Evolutionary conservation across 2,113 vertebrate genomes (phyloP).

Genomic region (Guaruba guarouba): DNA sequence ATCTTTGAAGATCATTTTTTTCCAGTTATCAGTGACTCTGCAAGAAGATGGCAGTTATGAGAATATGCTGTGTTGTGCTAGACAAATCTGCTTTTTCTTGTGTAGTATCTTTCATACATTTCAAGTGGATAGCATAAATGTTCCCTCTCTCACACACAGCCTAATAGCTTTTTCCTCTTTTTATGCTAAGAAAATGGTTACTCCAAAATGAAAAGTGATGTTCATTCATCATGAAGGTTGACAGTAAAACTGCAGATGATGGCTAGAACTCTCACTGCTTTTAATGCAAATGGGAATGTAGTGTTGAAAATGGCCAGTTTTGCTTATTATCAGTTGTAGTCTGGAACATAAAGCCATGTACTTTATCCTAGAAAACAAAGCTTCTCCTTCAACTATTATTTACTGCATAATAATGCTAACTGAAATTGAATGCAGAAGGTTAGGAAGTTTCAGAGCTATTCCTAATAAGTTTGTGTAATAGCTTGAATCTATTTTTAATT

Average conservation of each 20-base stretch:
- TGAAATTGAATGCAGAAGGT: background rate
- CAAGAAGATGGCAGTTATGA: background rate
- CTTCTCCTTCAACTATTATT: background rate
- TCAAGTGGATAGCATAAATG: background rate
- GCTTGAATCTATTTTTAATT: background rate
- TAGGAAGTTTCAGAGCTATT: background rate
- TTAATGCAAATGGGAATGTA: background rate
- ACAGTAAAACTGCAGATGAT: conserved; percentile 12
- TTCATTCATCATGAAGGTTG: background rate
- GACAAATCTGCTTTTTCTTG: background rate
- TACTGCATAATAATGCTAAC: background rate
- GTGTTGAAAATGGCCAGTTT: background rate
- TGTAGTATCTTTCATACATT: background rate
- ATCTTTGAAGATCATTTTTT: background rate
- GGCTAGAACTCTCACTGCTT: conserved; percentile 42
- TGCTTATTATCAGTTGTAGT: background rate
- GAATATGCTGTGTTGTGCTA: background rate
- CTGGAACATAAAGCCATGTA: background rate
- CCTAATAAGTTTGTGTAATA: background rate
- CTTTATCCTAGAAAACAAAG: background rate
- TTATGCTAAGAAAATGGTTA: background rate
- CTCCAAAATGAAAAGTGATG: background rate
- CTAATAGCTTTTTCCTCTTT: background rate
- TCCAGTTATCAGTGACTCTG: background rate
- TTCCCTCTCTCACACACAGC: background rate